Evolutionary conservation across 2,797 vertebrate genomes (phyloP), one percentile per base, ranked within the genome.

Genomic region (Pipistrellus pipistrellus): DNA sequence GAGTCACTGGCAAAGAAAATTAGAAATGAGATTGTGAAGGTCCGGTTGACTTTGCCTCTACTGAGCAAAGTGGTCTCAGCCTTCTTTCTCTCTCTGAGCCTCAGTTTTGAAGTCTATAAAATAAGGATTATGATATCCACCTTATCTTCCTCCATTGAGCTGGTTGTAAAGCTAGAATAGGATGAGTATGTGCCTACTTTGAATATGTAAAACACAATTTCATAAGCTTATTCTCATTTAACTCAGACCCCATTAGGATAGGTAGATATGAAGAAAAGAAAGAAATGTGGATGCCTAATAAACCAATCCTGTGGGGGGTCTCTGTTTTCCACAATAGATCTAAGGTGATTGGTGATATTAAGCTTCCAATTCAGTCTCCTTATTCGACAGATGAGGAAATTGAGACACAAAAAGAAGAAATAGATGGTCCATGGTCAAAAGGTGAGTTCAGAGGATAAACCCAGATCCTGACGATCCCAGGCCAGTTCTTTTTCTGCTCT

Each of bases 31-130:
- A 92, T 68, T 7, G 12, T 14, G 38, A 83, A 51, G 46, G 15
- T 13, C 21, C n/a, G 6, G 64, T n/a, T 66, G 9, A 30, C 53
- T 80, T 57, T 32, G 3, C 13, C 59, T 92, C 85, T 32, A 3
- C 25, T 77, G 38, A 85, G n/a, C 44, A 76, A 30, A 18, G 38
- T 14, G 48, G 81, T 25, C 23, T 15, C 11, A 4, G 8, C 8
- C 4, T 62, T 41, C 57, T 48, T 32, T 5, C 8, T 17, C 30
- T 71, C 21, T 78, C 81, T 46, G 18, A 71, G n/a, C 12, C n/a
- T 96, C 66, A 64, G n/a, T 53, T 94, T 76, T 55, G 48, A 32
- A 10, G 44, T 77, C 62, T 44, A 14, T 77, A 59, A 89, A 64
- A 78, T 27, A 41, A 13, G 2, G 30, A 57, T 83, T 69, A 59